A percentile compares a stretch with the other conserved stretches of the same genome.
Evolutionary conservation across 1,140 invertebrate species (phyloP).

Genomic region (Philotrypesis tridentata): DNA sequence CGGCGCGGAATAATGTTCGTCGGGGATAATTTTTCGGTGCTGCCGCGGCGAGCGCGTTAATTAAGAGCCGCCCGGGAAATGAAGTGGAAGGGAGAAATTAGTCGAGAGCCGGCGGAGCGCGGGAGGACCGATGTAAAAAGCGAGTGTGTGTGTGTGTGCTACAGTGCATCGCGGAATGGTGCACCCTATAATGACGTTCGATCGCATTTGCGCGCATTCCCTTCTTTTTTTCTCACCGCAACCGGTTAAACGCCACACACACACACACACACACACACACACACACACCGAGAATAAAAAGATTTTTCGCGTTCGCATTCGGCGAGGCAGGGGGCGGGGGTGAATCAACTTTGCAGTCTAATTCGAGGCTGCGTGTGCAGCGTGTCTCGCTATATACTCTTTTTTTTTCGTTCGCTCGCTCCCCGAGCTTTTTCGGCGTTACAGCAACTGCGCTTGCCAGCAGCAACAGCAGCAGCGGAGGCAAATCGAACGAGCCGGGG

Average conservation of each 20-base stretch:
- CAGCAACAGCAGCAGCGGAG: not conserved
- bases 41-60: not conserved
- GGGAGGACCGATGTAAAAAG: not conserved
- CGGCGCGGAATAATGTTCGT: not conserved
- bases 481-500: slow-evolving; percentile 21
- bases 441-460: slow-evolving; percentile 7
- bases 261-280: too few species aligned
- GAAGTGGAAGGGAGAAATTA: not conserved
- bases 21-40: not conserved
- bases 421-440: not conserved
- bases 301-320: slow-evolving; percentile 16
- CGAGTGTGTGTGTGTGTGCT: too few species aligned
- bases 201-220: too few species aligned
- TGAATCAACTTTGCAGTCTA: slow-evolving; percentile 36
- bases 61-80: not conserved
- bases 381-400: slow-evolving; percentile 7
- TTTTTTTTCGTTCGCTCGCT: too few species aligned
- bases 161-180: too few species aligned
- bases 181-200: slow-evolving; percentile 18
- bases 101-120: not conserved
- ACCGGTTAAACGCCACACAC: too few species aligned
- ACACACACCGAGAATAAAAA: slow-evolving; percentile 20
- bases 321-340: too few species aligned
- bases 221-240: too few species aligned
- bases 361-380: slow-evolving; percentile 2